Base-by-base conservation (phyloP, 2,113 vertebrate genomes). In the Struthidea cinerea region DNA sequence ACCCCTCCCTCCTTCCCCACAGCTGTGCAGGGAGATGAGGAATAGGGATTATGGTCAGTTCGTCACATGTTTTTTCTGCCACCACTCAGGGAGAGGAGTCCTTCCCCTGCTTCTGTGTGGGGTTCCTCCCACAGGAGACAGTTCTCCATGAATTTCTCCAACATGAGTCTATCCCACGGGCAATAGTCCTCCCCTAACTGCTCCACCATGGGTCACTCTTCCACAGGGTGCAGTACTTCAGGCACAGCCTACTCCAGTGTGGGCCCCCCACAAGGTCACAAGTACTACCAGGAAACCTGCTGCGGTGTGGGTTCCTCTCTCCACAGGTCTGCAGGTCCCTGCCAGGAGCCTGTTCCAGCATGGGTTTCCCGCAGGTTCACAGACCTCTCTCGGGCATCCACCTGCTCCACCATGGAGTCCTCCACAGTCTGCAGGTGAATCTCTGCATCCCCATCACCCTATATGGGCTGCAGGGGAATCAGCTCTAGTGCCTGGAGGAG, bases 301-400 rank as follows among this genome's bases (percentile, higher is more conserved):
- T 44, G 2, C 52, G 67, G 10, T 0, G 0, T 16, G 37, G 44
- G 23, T 2, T 67, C 39, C 33, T 67, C 33, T 67, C 23, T n/a
- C 16, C 19, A 41, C 0, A 0, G 44, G 24, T 35, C 13, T 64
- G 57, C 41, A 71, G 7, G 30, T 63, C 7, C 33, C 28, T 57
- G 16, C 16, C 13, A 23, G 18, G 44, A 39, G 10, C 13, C 52
- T 59, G 32, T 0, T 59, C 52, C 39, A 74, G 24, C 27, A 59
- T 6, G 3, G 37, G 3, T 5, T 32, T 89, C 37, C 33, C 8
- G 8, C 1, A 7, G 35, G 20, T 9, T 74, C 68, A 49, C 32
- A 81, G 15, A 1, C 18, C 7, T 11, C 44, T 81, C 12, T 81
- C 4, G 0, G 23, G 60, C 37, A 44, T 17, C 23, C 60, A 44